Base-by-base conservation (phyloP, 2,888 invertebrate genomes). In the Microctonus aethiopoides region DNA sequence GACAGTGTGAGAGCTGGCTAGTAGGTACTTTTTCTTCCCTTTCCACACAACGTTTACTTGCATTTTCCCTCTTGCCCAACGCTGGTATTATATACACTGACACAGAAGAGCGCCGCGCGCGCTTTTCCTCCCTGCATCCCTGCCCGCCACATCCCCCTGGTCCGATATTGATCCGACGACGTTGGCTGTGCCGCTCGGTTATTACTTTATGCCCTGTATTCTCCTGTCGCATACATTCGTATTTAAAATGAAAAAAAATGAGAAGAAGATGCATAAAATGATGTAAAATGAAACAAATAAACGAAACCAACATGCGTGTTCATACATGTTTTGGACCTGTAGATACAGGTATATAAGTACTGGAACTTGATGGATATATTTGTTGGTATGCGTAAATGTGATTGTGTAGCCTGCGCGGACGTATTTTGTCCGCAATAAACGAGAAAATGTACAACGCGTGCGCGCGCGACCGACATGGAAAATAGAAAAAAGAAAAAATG, bases 141-240 rank as follows among this genome's bases (percentile, higher is more conserved):
- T 29, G 13, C 64, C 24, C 52, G 36, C 52, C 34, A 34, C 24
- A 36, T 68, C n/a, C 75, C 73, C 70, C 32, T 71, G 73, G 74
- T 72, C 78, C 82, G 81, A 83, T 84, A 84, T 84, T 82, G 84
- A 84, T 84, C 84, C 83, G 77, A 71, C 78, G 78, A 79, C 79
- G 78, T n/a, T 78, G 75, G 78, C 79, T 78, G 77, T 75, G 72
- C 66, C 75, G 74, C 75, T 68, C 72, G 75, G 78, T 80, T 78
- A 77, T 78, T 80, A 78, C 77, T 77, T 78, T 77, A 77, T 79
- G 77, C 77, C 73, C 67, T 72, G 73, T 72, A 71, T 61, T 70
- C 67, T n/a, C 36, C 52, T 72, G 71, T 73, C 63, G 71, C 69
- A 71, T 61, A 67, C 70, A 52, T 54, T 59, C n/a, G 29, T 34